Evolutionary conservation across 2,113 vertebrate species (phyloP), one percentile per base, ranked within the genome.

Genomic region (Boleophthalmus pectinirostris): DNA sequence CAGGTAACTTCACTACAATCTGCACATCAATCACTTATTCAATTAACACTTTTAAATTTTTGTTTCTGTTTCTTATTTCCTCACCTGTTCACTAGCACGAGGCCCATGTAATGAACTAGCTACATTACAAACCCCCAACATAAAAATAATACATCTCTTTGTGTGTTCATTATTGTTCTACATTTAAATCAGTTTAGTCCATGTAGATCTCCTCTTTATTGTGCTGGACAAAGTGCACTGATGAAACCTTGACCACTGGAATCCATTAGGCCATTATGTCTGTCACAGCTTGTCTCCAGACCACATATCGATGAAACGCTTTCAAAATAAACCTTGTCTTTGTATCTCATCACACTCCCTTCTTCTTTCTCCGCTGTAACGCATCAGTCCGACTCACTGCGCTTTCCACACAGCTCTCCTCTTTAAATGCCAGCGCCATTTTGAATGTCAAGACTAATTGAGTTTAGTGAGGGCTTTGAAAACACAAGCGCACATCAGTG

Each of bases 261-360:
- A 66, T 79, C 74, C 53, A 75, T 78, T 63, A 66, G 35, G 69
- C 49, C 68, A 71, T 81, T 79, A 68, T 66, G 70, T 71, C 65
- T 24, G 14, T 29, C 56, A 60, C 2, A 56, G n/a, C 43, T 72
- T 53, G 51, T 38, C 24, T 16, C n/a, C 63, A 21, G 23, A 25
- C 49, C 46, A 51, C 64, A 35, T 18, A 75, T 70, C 29, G 24
- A n/a, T 23, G 18, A 63, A 73, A 66, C 18, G 45, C 47, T 60
- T 60, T 25, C 5, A 63, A 46, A 74, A 64, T 35, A 0, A 58
- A 54, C 56, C 9, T 20, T 23, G 53, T 25, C 63, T 46, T 54
- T 13, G 43, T 64, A 24, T 49, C 23, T 47, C 33, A 20, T 43
- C 66, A 72, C 43, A 65, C 23, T 57, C 61, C 43, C 23, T 49